These are phyloP conservation scores for Solenodon paradoxus DNA, from an alignment of 2,113 vertebrate genomes.

Conservation along the genomic window DNA sequence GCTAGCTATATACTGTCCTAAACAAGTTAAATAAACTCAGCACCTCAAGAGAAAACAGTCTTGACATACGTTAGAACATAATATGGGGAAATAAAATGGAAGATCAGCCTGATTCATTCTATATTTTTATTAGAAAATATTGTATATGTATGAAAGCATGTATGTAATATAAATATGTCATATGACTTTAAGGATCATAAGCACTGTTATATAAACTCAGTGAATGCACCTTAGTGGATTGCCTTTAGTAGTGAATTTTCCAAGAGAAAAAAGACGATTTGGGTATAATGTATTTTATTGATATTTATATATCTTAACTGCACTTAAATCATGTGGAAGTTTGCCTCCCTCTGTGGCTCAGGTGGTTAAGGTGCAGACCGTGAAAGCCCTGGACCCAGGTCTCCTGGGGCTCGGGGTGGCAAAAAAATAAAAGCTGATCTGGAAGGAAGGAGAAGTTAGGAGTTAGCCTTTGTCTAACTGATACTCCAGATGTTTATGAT, in stretches of 20 bases:
- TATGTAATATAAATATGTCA: neutral
- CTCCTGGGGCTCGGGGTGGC: too few relatives aligned
- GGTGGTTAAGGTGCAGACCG: too few relatives aligned
- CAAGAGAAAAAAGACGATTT: neutral
- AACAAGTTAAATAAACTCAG: neutral
- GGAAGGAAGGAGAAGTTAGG: neutral
- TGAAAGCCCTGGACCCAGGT: too few relatives aligned
- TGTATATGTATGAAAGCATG: neutral
- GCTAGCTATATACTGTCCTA: neutral
- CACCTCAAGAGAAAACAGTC: neutral
- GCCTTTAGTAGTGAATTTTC: neutral
- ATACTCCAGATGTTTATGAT: neutral
- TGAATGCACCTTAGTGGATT: neutral
- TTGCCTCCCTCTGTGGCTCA: too few relatives aligned
- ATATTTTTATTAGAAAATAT: neutral
- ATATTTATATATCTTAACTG: neutral
- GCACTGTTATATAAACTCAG: neutral
- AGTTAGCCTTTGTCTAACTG: neutral
- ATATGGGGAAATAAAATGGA: neutral
- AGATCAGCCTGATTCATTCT: neutral
- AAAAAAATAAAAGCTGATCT: too few relatives aligned
- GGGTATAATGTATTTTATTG: slow-evolving; percentile 31
- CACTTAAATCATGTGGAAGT: neutral
- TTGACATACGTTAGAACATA: neutral
- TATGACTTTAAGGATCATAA: slow-evolving; percentile 8